These are phyloP conservation scores for Diuraphis noxia DNA, from an alignment of 1,140 invertebrate species.

Conservation along the genomic window DNA sequence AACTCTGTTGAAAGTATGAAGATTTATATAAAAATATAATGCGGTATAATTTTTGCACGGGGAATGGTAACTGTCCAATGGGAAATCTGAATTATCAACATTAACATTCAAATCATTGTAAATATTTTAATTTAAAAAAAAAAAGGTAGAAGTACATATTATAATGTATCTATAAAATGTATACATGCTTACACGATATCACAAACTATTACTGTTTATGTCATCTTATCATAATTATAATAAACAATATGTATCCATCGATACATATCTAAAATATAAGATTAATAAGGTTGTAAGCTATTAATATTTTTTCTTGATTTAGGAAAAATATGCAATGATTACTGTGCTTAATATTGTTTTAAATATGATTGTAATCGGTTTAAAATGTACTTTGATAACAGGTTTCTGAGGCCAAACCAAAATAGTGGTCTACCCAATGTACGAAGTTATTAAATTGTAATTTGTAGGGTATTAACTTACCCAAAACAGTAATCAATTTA, in stretches of 20 bases:
- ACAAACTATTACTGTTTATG: not conserved
- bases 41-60: not conserved
- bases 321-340: not conserved
- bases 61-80: not conserved
- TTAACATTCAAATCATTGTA: not conserved
- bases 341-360: not conserved
- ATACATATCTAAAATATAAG: not conserved
- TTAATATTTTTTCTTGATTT: not conserved
- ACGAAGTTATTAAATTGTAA: not conserved
- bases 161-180: no score
- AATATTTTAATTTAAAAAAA: not conserved
- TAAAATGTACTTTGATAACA: slow-evolving; percentile 1
- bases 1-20: not conserved
- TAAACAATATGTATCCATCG: not conserved
- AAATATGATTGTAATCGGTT: not conserved
- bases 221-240: not conserved
- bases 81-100: not conserved
- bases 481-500: not conserved
- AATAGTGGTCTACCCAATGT: not conserved
- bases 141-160: not conserved
- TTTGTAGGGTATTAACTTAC: not conserved
- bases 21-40: not conserved
- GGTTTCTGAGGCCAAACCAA: not conserved
- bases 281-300: not conserved
- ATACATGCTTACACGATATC: not conserved